Conservation (phyloP, 2,888 invertebrate species). For the Aphrophora alni region DNA sequence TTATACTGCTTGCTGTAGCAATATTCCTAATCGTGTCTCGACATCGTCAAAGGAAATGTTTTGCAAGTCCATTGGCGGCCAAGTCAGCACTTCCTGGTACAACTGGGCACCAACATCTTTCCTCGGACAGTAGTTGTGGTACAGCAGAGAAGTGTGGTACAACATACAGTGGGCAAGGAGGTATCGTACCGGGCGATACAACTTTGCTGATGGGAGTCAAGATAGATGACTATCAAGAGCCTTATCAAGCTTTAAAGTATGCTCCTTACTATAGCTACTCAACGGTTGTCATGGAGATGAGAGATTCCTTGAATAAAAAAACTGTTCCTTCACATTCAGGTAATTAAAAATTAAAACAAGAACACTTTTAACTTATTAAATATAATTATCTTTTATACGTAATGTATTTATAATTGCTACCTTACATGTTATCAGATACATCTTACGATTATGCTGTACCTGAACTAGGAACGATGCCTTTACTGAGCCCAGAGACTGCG, state of each 20-base stretch:
- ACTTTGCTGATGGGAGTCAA: constrained; percentile 58
- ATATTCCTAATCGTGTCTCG: constrained; percentile 75
- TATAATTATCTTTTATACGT: no score
- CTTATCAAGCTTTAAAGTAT: constrained; percentile 77
- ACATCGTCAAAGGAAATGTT: constrained; percentile 74
- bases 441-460: constrained; percentile 82
- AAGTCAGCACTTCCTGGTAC: constrained; percentile 60
- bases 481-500: constrained; percentile 56
- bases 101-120: constrained; percentile 43
- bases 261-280: constrained; percentile 80
- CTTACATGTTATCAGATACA: constrained; percentile 69
- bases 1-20: constrained; percentile 73
- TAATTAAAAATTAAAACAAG: constrained; percentile 25
- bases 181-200: constrained; percentile 60
- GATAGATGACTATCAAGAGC: constrained; percentile 69
- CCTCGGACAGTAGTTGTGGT: constrained; percentile 51
- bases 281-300: constrained; percentile 77
- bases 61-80: constrained; percentile 72
- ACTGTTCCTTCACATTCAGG: constrained; percentile 49
- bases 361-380: no score
- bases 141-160: constrained; percentile 58
- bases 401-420: no score
- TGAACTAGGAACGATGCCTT: constrained; percentile 72
- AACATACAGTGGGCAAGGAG: constrained; percentile 59
- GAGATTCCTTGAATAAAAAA: constrained; percentile 48